Evolutionary conservation across 2,113 vertebrate genomes (phyloP), one percentile per base, ranked within the genome.

Genomic region (Asarcornis scutulata): DNA sequence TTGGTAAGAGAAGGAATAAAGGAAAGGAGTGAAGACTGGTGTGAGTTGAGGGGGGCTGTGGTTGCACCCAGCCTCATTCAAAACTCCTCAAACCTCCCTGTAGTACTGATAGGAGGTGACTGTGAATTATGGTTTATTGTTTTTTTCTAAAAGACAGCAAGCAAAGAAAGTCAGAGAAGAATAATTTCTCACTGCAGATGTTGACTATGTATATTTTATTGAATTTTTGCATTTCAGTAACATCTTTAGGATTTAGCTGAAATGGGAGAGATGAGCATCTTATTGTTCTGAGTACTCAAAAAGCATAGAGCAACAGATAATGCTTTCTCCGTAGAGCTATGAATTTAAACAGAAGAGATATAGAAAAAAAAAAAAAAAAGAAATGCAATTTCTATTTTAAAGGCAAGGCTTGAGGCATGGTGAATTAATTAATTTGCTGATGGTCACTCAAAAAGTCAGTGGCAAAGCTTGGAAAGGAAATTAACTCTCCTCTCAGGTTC

Each of bases 41-140:
- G 25, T 0, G 3, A 34, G 50, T n/a, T n/a, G 40, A 72, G 8
- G 1, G 22, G 1, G 3, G 8, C 2, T 69, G 29, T 69, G 40
- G 31, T 67, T 66, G 4, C 21, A 86, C 5, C 12, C 10, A 66
- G 36, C 1, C 23, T 86, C 32, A 40, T 34, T 16, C 9, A 27
- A 81, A 81, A 3, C 7, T 71, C 26, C 27, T 21, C 14, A 86
- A 63, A 78, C 8, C 20, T 66, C 14, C 46, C 15, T 42, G 15
- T 40, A 52, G 20, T 31, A 11, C 23, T 71, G 8, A 38, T 56
- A 66, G 40, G 12, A 68, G 6, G 25, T 36, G 21, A 44, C 73
- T 71, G 12, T 50, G 63, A 86, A 48, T 80, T 78, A 31, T 2
- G 44, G 4, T 26, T 73, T 23, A 53, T 13, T 34, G 4, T 6